phyloP scores from a whole-genome alignment of 2,888 invertebrate species.

The Drosophila pseudotalamancana region DNA sequence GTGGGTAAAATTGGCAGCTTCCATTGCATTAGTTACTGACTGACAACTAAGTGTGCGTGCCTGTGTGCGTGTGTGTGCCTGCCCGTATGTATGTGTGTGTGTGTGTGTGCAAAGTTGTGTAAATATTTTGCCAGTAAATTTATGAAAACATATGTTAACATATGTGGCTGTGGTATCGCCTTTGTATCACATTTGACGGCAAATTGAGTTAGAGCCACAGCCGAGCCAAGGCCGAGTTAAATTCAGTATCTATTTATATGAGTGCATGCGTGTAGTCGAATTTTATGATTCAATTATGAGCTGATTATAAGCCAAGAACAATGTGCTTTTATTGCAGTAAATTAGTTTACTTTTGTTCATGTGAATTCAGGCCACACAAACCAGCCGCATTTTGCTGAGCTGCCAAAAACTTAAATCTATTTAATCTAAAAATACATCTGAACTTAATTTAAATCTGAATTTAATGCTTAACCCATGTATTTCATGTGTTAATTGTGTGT shows the following conservation, averaged over 20 bases:
- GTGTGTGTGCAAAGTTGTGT: slow-evolving; percentile 15
- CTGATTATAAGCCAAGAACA: not conserved
- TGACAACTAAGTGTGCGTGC: slow-evolving; percentile 10
- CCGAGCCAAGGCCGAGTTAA: not conserved
- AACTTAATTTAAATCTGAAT: too few relatives aligned
- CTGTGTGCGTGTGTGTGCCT: not conserved
- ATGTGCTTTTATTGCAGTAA: not conserved
- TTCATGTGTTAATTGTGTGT: too few relatives aligned
- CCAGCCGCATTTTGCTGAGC: not conserved
- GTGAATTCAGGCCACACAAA: not conserved
- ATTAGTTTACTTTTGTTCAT: not conserved
- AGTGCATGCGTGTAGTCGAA: not conserved
- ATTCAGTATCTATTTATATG: not conserved
- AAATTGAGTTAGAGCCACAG: slow-evolving; percentile 21
- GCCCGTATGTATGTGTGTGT: not conserved
- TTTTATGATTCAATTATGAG: not conserved
- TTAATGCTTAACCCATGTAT: too few relatives aligned
- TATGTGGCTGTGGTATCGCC: not conserved
- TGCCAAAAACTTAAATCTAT: not conserved
- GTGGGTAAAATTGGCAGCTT: slow-evolving; percentile 53
- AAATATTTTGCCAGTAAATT: slow-evolving; percentile 51
- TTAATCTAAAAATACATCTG: too few relatives aligned
- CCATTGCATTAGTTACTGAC: slow-evolving; percentile 49
- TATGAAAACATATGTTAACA: slow-evolving; percentile 26
- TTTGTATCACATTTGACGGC: not conserved